phyloP scores from a whole-genome alignment of 2,888 invertebrate genomes.

The Brachynemurus nebulosus region DNA sequence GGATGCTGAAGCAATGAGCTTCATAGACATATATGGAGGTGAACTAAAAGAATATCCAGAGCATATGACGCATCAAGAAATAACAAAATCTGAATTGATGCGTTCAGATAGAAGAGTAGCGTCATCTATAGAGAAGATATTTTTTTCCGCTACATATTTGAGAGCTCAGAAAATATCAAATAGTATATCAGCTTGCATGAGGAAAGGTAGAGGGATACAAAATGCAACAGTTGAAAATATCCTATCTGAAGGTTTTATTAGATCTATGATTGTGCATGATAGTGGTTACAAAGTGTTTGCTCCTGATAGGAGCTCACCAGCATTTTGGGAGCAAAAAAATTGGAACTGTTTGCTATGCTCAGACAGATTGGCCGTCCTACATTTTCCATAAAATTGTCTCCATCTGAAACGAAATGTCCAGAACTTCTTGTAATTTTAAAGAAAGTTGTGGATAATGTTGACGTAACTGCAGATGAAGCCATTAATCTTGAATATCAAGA shows the following conservation, averaged over 20 bases:
- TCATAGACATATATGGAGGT: neutral
- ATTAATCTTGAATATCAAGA: conserved; percentile 9
- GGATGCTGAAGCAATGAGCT: neutral
- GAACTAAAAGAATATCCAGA: neutral
- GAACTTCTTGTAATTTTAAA: conserved; percentile 14
- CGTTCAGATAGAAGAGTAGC: neutral
- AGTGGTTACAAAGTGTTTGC: neutral
- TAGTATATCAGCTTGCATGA: neutral
- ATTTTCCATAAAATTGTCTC: conserved; percentile 14
- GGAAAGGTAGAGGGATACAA: neutral
- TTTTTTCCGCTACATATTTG: neutral
- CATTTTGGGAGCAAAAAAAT: conserved; percentile 1
- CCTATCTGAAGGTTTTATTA: neutral
- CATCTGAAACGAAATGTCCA: conserved; percentile 15
- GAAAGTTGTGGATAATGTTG: conserved; percentile 5
- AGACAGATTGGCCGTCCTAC: conserved; percentile 14
- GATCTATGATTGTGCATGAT: neutral
- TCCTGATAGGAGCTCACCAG: neutral
- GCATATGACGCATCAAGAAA: neutral
- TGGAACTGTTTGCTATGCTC: conserved; percentile 12
- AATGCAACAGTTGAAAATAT: neutral
- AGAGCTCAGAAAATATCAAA: neutral
- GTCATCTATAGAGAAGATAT: neutral
- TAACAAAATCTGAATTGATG: neutral
- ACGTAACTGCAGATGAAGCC: conserved; percentile 13